Base-by-base conservation (phyloP, 2,113 vertebrate genomes). In the Myanophis thanlyinensis region DNA sequence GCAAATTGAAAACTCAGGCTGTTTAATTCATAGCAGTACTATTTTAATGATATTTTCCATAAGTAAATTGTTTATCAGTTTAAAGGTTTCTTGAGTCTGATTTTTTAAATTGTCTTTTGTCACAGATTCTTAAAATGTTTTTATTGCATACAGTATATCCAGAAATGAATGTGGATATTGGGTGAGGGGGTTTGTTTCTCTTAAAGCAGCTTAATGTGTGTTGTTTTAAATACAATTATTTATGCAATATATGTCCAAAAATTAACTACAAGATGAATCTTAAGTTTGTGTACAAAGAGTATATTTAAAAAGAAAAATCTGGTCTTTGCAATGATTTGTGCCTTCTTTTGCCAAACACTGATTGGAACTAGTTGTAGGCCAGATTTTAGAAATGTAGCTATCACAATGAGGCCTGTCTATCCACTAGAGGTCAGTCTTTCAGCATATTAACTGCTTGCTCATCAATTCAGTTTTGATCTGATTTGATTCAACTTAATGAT, bases 21-120 rank as follows among this genome's bases (percentile, higher is more conserved):
- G 97, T 97, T 97, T 97, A 97, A 94, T 98, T 97, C 97, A 97
- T 98, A 97, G 98, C 97, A 98, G 98, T 99, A 99, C 98, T 98
- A 98, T 98, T 98, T 98, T 97, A 97, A 98, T 98, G 97, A 98
- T 98, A 97, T 98, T 98, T 98, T 98, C 98, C 98, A 98, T 98
- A 97, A 98, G 98, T 97, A 98, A 98, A 97, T 95, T 97, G 98
- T 97, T 88, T 98, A 97, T 98, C 97, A 97, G 97, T 98, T 98
- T 98, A 98, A 97, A 98, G 97, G 97, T 96, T 97, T 98, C 98
- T 98, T 98, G 97, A 98, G 98, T 98, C 98, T 97, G 97, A 98
- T 96, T 97, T 98, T 97, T 97, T 98, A 95, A 98, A 97, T 96
- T 94, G 96, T 98, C 97, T 98, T 98, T 97, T 98, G 97, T 98